Base-by-base conservation (phyloP, 2,113 vertebrate genomes). In the Hemichromis elongatus region DNA sequence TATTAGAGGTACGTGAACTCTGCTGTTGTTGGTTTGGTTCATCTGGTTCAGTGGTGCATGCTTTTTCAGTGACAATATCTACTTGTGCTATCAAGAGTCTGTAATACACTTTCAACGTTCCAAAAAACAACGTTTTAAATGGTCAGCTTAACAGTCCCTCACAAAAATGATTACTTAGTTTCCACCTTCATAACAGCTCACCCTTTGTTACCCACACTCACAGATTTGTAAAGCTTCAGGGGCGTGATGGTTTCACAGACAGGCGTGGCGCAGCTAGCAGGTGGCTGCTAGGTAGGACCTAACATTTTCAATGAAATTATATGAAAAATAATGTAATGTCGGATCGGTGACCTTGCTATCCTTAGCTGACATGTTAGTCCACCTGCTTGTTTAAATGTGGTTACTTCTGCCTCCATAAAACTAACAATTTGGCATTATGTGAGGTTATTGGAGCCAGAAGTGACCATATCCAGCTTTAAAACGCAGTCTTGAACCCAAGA, bases 1-100 rank as follows among this genome's bases (percentile, higher is more conserved):
- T 21, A 16, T 94, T 12, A 77, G 61, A 92, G 94, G 96, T 96
- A 95, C n/a, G 6, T 33, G 10, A 26, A 5, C 9, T 26, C 8
- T 42, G 18, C 28, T 42, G 47, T 30, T 18, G 24, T 37, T 13
- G 21, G 28, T 10, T 28, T 28, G 73, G 10, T 19, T 30, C 18
- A 54, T 42, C 9, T 75, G 10, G 13, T 45, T 70, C 16, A 12
- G 4, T 50, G 47, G 26, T 0, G 4, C 42, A 50, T 28, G 24
- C 24, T 3, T 73, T 73, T 28, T 73, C 21, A 24, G 26, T 45
- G 21, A 4, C 45, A 70, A 45, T 45, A 70, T 1, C 21, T 40
- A 45, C 8, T 45, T 45, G 66, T 70, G 40, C 40, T 70, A 45
- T 45, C 66, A 70, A 42, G 26, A 70, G 13, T 70, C 21, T 70